Conservation (phyloP, 35 echinoderm and acorn worm genomes). For the Ophiothrix spiculata region DNA sequence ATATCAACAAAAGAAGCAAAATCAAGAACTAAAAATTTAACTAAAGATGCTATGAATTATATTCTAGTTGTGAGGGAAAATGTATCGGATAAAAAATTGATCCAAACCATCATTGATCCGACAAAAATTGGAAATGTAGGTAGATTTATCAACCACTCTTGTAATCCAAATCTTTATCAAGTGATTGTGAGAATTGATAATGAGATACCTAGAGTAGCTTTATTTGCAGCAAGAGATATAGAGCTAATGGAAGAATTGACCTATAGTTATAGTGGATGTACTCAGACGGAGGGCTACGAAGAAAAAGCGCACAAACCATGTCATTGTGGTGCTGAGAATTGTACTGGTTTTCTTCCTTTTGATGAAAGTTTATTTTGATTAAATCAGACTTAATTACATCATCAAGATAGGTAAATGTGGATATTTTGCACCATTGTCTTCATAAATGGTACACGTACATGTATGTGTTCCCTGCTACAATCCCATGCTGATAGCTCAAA, state of each 20-base stretch:
- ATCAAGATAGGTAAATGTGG: no score
- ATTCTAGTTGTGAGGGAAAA: slow-evolving; percentile 75
- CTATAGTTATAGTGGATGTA: slow-evolving; percentile 61
- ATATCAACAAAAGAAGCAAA: slow-evolving; percentile 44
- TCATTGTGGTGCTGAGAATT: slow-evolving; percentile 35
- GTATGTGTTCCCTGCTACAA: no score
- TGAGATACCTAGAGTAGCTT: slow-evolving; percentile 69
- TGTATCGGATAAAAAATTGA: not conserved
- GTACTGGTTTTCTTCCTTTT: slow-evolving; percentile 45
- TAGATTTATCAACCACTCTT: slow-evolving; percentile 93
- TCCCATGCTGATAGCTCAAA: no score
- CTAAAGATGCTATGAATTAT: slow-evolving; percentile 62
- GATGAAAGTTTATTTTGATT: slow-evolving; percentile 16
- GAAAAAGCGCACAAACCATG: slow-evolving; percentile 64
- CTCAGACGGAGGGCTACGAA: no score
- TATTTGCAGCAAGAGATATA: slow-evolving; percentile 76
- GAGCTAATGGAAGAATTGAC: slow-evolving; percentile 54
- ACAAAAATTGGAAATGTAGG: slow-evolving; percentile 62
- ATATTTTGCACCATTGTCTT: no score
- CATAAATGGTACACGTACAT: no score
- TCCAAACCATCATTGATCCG: slow-evolving; percentile 76
- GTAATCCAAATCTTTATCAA: slow-evolving; percentile 75
- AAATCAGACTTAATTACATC: no score
- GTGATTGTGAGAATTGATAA: slow-evolving; percentile 79
- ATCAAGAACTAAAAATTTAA: slow-evolving; percentile 33